These are phyloP conservation scores for Drosophila novamexicana DNA, from an alignment of 1,140 invertebrate species.

Conservation along the genomic window DNA sequence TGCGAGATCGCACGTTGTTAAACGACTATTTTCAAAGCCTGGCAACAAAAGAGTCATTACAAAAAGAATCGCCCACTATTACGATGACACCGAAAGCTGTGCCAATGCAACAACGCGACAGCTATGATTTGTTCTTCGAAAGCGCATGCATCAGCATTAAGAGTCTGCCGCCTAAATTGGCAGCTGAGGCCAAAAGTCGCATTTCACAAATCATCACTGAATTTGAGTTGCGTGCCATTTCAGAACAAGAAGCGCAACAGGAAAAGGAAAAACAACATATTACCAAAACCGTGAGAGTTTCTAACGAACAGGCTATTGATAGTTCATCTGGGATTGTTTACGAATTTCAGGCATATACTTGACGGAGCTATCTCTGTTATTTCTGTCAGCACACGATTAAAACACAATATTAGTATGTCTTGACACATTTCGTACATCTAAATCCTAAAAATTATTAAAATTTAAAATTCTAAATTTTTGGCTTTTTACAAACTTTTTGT, in stretches of 20 bases:
- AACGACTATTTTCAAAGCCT: conserved; percentile 37
- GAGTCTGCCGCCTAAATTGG: conserved; percentile 66
- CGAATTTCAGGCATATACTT: conserved; percentile 49
- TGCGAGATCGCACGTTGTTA: conserved; percentile 35
- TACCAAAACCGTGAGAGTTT: neutral
- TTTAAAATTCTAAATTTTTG: conserved; percentile 16
- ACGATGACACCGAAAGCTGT: neutral
- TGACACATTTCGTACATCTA: neutral
- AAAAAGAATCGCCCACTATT: neutral
- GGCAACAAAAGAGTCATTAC: neutral
- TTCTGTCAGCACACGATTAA: conserved; percentile 1
- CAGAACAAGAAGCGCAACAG: conserved; percentile 51
- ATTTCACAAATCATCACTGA: conserved; percentile 74
- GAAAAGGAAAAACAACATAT: conserved; percentile 22
- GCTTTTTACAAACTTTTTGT: neutral
- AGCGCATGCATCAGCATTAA: conserved; percentile 73
- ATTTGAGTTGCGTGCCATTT: conserved; percentile 75
- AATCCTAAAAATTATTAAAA: conserved; percentile 24
- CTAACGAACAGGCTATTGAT: conserved; percentile 17
- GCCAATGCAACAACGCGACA: conserved; percentile 41
- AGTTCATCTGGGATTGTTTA: conserved; percentile 43
- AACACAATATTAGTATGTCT: conserved; percentile 8
- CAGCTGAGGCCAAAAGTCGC: conserved; percentile 68
- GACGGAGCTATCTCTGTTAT: conserved; percentile 47
- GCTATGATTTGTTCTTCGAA: conserved; percentile 76